Conservation (phyloP, 2,888 invertebrate species). For the Bombylius major region DNA sequence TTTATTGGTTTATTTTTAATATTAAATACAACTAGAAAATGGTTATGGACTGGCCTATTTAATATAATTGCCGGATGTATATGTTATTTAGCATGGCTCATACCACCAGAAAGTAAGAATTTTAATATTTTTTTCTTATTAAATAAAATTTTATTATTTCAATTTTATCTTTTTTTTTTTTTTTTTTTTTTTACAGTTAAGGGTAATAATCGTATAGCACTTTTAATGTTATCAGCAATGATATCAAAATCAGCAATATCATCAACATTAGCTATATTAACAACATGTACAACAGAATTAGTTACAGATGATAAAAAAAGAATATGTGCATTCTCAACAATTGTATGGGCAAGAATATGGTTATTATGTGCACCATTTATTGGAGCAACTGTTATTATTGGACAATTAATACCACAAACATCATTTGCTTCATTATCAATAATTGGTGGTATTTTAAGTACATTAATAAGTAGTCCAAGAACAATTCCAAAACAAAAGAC, state of each 20-base stretch:
- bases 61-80: conserved; percentile 32
- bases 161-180: background rate
- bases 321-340: conserved; percentile 33
- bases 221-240: conserved; percentile 36
- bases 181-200: conserved; percentile 19
- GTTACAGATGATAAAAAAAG: conserved; percentile 32
- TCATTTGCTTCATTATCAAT: conserved; percentile 31
- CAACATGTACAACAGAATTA: conserved; percentile 36
- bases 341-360: conserved; percentile 37
- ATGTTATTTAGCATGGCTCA: conserved; percentile 33
- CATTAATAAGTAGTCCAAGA: conserved; percentile 32
- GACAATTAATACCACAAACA: conserved; percentile 33
- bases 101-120: conserved; percentile 27
- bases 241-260: conserved; percentile 37
- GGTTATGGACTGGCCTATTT: conserved; percentile 34
- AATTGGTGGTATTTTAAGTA: conserved; percentile 30
- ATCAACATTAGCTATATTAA: conserved; percentile 33
- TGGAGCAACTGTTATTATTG: conserved; percentile 33
- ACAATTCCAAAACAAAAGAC: conserved; percentile 25
- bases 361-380: conserved; percentile 35
- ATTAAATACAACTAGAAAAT: conserved; percentile 30
- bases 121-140: background rate
- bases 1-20: conserved; percentile 34
- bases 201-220: conserved; percentile 26
- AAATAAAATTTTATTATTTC: background rate